Evolutionary conservation across 1,140 invertebrate genomes (phyloP).

Genomic region (fruit fly (Drosophila melanogaster)): DNA sequence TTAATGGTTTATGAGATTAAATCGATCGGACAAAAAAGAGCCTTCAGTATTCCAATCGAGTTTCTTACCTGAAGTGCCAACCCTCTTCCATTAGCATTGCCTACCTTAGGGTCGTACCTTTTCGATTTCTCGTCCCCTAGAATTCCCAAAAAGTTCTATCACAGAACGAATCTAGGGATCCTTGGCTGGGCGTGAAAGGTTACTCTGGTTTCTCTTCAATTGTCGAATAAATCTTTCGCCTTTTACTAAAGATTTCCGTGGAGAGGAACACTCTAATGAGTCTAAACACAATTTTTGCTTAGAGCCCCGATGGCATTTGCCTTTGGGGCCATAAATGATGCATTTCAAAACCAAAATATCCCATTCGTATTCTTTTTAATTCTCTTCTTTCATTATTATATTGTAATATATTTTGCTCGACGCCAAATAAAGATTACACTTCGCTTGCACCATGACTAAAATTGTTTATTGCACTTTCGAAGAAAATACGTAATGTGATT

Average conservation of each 20-base stretch:
- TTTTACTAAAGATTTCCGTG: conserved; percentile 86
- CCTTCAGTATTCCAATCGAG: background rate
- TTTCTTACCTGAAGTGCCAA: background rate
- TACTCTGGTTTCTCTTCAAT: conserved; percentile 82
- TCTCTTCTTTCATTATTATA: no score
- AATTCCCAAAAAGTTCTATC: conserved; percentile 22
- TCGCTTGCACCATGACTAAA: no score
- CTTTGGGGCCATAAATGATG: background rate
- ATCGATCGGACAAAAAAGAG: background rate
- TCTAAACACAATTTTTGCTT: conserved; percentile 59
- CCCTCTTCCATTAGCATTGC: background rate
- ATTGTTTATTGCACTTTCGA: no score
- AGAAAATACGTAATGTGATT: no score
- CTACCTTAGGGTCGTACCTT: background rate
- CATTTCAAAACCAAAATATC: no score
- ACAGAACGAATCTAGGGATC: background rate
- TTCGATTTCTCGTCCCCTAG: background rate
- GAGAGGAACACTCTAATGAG: conserved; percentile 84
- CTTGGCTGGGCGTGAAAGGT: background rate
- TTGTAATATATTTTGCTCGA: no score
- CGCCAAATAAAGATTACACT: no score
- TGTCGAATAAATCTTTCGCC: conserved; percentile 86
- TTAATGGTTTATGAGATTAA: no score
- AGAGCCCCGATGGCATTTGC: conserved; percentile 17
- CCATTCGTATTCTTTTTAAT: no score